phyloP scores from a whole-genome alignment of 2,888 invertebrate species.

The Fragum whitleyi region DNA sequence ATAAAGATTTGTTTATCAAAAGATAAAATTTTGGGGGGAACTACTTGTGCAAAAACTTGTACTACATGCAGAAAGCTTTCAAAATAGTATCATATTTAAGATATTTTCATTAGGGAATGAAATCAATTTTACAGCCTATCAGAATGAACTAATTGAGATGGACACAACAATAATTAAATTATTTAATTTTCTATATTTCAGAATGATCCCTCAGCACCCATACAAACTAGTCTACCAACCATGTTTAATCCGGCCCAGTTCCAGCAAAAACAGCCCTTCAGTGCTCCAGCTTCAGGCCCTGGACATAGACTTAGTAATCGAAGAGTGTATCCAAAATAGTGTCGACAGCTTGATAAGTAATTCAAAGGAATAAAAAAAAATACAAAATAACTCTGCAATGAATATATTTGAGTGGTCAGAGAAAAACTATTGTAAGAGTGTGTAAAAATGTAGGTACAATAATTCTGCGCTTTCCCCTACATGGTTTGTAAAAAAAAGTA shows the following conservation, averaged over 20 bases:
- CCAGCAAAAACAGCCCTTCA: constrained; percentile 85
- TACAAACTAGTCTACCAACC: constrained; percentile 28
- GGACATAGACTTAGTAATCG: constrained; percentile 81
- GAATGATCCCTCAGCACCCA: constrained; percentile 14
- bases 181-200: constrained; percentile 26
- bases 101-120: too few species aligned
- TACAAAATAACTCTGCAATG: not conserved
- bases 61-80: too few species aligned
- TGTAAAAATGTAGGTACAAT: too few species aligned
- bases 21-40: too few species aligned
- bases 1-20: too few species aligned
- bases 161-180: too few species aligned
- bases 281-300: constrained; percentile 87
- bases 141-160: too few species aligned
- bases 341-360: not conserved
- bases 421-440: not conserved
- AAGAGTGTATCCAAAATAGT: constrained; percentile 72
- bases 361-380: not conserved
- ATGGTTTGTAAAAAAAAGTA: not conserved
- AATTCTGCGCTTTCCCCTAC: not conserved
- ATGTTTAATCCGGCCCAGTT: constrained; percentile 84
- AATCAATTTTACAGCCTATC: too few species aligned
- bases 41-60: too few species aligned
- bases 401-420: not conserved
- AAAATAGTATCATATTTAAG: too few species aligned